These are phyloP conservation scores for Nothocercus nigrocapillus DNA, from an alignment of 2,113 vertebrate genomes.

Conservation along the genomic window DNA sequence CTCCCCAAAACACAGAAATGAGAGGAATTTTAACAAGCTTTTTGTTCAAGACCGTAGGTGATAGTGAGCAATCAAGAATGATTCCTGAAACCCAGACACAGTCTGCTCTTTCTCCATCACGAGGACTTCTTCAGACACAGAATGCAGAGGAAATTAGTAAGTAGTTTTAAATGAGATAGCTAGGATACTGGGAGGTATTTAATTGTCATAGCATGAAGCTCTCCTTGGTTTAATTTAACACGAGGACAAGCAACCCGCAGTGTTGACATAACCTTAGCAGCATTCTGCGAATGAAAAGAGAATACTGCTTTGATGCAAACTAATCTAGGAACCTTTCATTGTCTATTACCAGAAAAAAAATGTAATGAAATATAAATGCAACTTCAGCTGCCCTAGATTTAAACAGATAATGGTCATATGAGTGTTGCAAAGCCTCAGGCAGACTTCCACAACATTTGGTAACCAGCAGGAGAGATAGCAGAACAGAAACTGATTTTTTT, in stretches of 20 bases:
- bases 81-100: not conserved
- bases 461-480: not conserved
- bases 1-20: not conserved
- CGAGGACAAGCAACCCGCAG: not conserved
- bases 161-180: not conserved
- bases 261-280: not conserved
- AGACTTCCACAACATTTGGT: slow-evolving; percentile 4
- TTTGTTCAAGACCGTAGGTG: not conserved
- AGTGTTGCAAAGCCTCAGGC: slow-evolving; percentile 6
- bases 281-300: not conserved
- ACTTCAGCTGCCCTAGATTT: slow-evolving; percentile 22
- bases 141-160: not conserved
- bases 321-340: slow-evolving; percentile 1
- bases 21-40: not conserved
- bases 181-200: not conserved
- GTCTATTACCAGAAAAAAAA: not conserved
- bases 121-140: not conserved
- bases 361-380: not conserved
- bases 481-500: slow-evolving; percentile 26
- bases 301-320: not conserved
- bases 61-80: not conserved
- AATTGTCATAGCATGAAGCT: not conserved
- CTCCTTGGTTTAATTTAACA: not conserved
- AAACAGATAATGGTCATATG: not conserved
- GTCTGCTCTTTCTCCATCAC: not conserved